Evolutionary conservation across 2,797 vertebrate genomes (phyloP), one percentile per base, ranked within the genome.

Genomic region (Neosalanx taihuensis): DNA sequence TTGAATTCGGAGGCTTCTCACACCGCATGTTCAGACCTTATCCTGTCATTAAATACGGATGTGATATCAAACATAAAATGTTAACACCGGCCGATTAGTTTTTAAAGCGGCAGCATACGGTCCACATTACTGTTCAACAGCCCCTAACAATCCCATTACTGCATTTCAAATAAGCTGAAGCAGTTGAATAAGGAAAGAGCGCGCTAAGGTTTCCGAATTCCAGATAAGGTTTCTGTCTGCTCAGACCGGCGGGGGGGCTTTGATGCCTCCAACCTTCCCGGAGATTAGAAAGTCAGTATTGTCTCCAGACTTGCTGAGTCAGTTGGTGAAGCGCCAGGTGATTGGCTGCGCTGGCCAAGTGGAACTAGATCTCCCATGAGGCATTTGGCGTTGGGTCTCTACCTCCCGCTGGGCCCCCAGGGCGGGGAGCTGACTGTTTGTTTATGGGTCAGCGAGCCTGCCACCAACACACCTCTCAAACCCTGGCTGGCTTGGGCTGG

Each of bases 331-430:
- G 75, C 72, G 75, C 64, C 13, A 41, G 29, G 78, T 86, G 81
- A 84, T 83, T 85, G 81, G 80, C 74, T 84, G 76, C 6, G 1
- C 29, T n/a, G 35, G 31, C 77, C 79, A 76, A 80, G 79, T 77
- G 76, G 81, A 87, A 86, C 76, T 81, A 63, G 73, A 84, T 82
- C 73, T 81, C 79, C 77, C 80, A 76, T 76, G 83, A 88, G 84
- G 74, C 76, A 77, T 85, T 83, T 83, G 69, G 81, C 76, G 73
- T 76, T 73, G 78, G 74, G 61, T 74, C 73, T 60, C 30, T 53
- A 75, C 65, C 65, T 67, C 37, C 18, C 20, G 35, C 64, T 74
- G 72, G 7, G 37, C 26, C 65, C 65, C 67, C 35, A 12, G 64
- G 49, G 71, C 77, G 71, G 67, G 53, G 72, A 74, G 66, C 67